Evolutionary conservation across 2,797 vertebrate species (phyloP).

Genomic region (Potorous gilbertii): DNA sequence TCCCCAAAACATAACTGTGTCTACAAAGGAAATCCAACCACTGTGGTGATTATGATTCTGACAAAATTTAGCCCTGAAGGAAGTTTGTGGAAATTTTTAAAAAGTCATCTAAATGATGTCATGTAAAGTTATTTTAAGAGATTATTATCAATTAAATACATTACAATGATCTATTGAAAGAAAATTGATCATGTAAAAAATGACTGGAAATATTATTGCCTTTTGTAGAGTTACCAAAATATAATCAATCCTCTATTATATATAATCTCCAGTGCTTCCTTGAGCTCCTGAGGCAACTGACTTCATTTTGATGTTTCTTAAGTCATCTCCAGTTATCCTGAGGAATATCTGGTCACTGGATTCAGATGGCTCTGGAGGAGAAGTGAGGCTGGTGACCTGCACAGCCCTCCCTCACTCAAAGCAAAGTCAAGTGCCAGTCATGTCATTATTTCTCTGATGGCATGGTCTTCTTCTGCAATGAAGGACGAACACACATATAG

Average conservation of each 20-base stretch:
- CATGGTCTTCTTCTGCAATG: too few relatives aligned
- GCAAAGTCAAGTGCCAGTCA: too few relatives aligned
- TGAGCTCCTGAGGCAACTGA: neutral
- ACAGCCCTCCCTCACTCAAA: too few relatives aligned
- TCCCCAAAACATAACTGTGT: neutral
- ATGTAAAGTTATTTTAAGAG: neutral
- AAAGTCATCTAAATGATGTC: neutral
- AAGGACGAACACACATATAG: neutral
- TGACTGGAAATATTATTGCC: neutral
- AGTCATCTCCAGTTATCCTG: too few relatives aligned
- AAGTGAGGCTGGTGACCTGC: too few relatives aligned
- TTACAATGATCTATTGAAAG: neutral
- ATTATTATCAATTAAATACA: neutral
- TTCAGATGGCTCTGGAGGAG: too few relatives aligned
- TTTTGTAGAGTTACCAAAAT: neutral
- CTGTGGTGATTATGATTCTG: neutral
- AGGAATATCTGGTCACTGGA: too few relatives aligned
- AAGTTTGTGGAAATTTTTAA: neutral
- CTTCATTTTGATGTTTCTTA: neutral
- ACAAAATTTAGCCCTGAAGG: neutral
- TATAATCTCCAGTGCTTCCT: neutral
- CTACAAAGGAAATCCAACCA: neutral
- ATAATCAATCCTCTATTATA: neutral
- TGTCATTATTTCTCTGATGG: too few relatives aligned
- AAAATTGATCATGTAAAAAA: neutral